Conservation (phyloP, 2,113 vertebrate genomes). For the Hyla sarda region DNA sequence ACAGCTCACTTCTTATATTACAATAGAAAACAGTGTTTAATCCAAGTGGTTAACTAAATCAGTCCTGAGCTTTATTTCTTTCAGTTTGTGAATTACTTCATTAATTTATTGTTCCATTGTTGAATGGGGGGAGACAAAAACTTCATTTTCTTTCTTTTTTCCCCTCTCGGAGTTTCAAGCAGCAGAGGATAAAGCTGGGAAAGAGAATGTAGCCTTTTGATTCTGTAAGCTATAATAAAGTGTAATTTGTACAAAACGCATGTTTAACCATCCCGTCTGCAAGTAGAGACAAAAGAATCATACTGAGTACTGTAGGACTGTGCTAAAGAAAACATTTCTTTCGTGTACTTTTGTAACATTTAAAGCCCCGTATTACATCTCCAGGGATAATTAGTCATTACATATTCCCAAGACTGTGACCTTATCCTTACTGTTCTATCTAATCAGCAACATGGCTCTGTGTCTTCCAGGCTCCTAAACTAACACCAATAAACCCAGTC, state of each 20-base stretch:
- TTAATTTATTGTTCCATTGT: conserved; percentile 69
- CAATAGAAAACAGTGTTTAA: conserved; percentile 63
- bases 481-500: conserved; percentile 29
- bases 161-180: conserved; percentile 61
- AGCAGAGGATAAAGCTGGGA: conserved; percentile 61
- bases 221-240: conserved; percentile 63
- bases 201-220: conserved; percentile 64
- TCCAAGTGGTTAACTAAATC: conserved; percentile 65
- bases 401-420: conserved; percentile 59
- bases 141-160: conserved; percentile 22
- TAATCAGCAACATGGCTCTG: conserved; percentile 52
- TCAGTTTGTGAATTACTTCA: conserved; percentile 63
- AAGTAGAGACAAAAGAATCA: conserved; percentile 26
- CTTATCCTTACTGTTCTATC: conserved; percentile 53
- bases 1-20: conserved; percentile 54
- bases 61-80: conserved; percentile 65
- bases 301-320: conserved; percentile 39
- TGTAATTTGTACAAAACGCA: conserved; percentile 63
- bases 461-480: conserved; percentile 36
- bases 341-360: conserved; percentile 53
- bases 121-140: conserved; percentile 63
- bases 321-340: conserved; percentile 55
- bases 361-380: conserved; percentile 54
- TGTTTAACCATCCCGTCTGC: conserved; percentile 57
- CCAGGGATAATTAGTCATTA: conserved; percentile 56